Conservation (phyloP, 2,797 vertebrate species). For the Notoglanidium macrostoma region DNA sequence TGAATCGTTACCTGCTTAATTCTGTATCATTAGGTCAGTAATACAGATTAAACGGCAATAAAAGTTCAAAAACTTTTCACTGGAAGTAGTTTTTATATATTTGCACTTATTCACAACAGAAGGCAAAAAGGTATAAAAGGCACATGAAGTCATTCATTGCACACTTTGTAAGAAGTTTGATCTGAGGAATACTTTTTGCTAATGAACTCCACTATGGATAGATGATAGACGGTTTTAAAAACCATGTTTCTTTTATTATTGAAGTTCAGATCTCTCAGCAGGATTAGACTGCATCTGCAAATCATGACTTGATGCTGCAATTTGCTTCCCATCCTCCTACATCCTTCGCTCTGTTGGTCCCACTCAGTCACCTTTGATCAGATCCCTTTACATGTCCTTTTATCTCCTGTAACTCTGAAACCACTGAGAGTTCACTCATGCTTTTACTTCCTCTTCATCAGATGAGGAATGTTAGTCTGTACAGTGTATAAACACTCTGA, state of each 20-base stretch:
- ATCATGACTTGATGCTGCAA: neutral
- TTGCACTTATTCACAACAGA: neutral
- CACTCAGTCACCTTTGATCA: conserved; percentile 5
- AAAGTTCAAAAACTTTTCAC: neutral
- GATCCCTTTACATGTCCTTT: neutral
- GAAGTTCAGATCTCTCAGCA: neutral
- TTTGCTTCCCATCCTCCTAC: conserved; percentile 11
- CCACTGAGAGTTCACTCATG: neutral
- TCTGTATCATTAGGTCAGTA: neutral
- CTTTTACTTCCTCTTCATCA: neutral
- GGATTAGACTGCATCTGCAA: neutral
- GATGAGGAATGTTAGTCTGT: neutral
- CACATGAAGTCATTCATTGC: neutral
- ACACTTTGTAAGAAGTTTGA: neutral
- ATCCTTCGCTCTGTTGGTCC: neutral
- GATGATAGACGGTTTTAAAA: neutral
- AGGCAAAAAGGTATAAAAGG: neutral
- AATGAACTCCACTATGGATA: neutral
- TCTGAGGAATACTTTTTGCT: neutral
- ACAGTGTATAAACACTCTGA: neutral
- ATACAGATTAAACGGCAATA: neutral
- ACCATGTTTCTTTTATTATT: neutral
- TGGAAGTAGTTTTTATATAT: neutral
- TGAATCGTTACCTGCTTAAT: too few relatives aligned
- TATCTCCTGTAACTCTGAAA: neutral